Evolutionary conservation across 2,113 vertebrate species (phyloP).

Genomic region (Arizona elegans): DNA sequence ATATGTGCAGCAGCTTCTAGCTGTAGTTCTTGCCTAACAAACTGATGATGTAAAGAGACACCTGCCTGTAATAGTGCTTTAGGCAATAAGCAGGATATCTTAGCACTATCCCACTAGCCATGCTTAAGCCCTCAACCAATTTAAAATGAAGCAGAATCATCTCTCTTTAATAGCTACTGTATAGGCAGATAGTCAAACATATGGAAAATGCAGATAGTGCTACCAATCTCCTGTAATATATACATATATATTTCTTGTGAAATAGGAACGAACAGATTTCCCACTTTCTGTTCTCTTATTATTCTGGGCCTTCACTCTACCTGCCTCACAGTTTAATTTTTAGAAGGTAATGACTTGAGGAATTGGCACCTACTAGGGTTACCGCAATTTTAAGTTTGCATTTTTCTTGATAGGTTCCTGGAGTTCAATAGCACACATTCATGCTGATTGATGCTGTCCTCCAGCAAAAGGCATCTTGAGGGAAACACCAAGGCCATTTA

Average conservation of each 20-base stretch:
- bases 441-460: neutral
- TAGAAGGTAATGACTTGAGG: neutral
- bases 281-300: neutral
- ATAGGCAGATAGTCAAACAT: neutral
- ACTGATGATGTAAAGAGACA: neutral
- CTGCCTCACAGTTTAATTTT: neutral
- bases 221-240: neutral
- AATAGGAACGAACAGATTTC: neutral
- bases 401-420: neutral
- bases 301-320: neutral
- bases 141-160: neutral
- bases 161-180: neutral
- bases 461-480: neutral
- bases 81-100: neutral
- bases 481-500: neutral
- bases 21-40: neutral
- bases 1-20: neutral
- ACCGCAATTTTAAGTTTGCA: neutral
- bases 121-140: neutral
- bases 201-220: neutral
- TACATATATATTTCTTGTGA: neutral
- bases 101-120: neutral
- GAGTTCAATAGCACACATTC: too few species aligned
- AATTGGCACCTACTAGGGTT: neutral
- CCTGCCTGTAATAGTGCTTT: neutral